Evolutionary conservation across 2,113 vertebrate genomes (phyloP).

Genomic region (Morone saxatilis): DNA sequence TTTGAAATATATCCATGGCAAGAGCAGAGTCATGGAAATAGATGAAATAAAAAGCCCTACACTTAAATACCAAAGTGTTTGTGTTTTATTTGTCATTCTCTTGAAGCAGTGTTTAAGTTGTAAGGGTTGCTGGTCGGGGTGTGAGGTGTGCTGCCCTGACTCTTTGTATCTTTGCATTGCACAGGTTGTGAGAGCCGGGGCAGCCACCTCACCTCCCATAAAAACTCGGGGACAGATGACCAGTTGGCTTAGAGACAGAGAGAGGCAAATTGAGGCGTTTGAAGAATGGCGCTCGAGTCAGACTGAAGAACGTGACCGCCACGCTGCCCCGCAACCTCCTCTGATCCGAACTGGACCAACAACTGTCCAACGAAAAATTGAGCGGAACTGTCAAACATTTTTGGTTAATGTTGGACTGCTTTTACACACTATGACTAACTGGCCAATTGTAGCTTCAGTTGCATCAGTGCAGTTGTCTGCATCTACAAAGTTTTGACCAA

Average conservation of each 20-base stretch:
- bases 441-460: constrained; percentile 16
- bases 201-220: constrained; percentile 81
- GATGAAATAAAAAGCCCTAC: not conserved
- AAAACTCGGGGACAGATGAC: constrained; percentile 80
- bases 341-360: constrained; percentile 74
- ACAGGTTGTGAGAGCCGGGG: constrained; percentile 88
- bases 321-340: constrained; percentile 50
- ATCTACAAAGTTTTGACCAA: not conserved
- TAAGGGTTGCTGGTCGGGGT: constrained; percentile 60
- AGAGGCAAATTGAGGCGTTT: constrained; percentile 81
- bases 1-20: not conserved
- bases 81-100: constrained; percentile 36
- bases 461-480: constrained; percentile 29
- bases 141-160: constrained; percentile 87
- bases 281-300: constrained; percentile 76
- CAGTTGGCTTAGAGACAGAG: constrained; percentile 82
- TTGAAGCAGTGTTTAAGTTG: constrained; percentile 40
- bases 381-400: constrained; percentile 33
- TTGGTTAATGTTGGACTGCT: constrained; percentile 35
- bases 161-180: constrained; percentile 90
- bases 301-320: constrained; percentile 69
- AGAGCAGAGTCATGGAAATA: not conserved
- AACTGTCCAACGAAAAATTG: constrained; percentile 58
- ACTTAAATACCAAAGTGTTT: constrained; percentile 1
- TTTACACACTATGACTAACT: constrained; percentile 4